phyloP scores from a whole-genome alignment of 2,797 vertebrate species.

The Furcifer pardalis region DNA sequence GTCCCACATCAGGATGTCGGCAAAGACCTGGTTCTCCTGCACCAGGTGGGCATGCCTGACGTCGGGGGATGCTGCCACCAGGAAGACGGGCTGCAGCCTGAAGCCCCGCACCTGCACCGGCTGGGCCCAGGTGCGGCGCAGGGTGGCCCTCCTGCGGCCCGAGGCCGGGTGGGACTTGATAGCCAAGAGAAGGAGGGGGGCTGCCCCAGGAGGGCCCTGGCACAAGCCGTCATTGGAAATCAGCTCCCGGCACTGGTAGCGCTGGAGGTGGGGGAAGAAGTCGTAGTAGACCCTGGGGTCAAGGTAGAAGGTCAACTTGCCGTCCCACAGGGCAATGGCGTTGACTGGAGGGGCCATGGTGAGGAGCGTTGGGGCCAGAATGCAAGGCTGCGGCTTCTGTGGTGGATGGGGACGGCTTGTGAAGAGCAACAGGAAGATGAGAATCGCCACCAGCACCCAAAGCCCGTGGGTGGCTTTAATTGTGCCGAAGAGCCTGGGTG shows the following conservation, averaged over 20 bases:
- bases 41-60: background rate
- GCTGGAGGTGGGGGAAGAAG: constrained; percentile 57
- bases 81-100: background rate
- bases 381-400: background rate
- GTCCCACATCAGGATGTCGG: constrained; percentile 19
- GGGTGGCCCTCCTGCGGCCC: background rate
- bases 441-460: accelerated
- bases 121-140: constrained; percentile 32
- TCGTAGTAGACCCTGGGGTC: background rate
- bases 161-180: constrained; percentile 33
- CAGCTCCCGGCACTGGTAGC: constrained; percentile 48
- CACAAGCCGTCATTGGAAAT: constrained; percentile 32
- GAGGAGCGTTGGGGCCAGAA: background rate
- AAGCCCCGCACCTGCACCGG: background rate
- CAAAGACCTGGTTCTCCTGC: accelerated
- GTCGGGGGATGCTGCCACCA: accelerated
- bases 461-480: background rate
- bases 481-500: background rate
- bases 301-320: background rate
- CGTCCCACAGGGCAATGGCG: background rate
- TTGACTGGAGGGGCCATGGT: accelerated
- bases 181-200: constrained; percentile 45
- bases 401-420: background rate
- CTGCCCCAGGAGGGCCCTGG: constrained; percentile 48
- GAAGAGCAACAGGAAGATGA: accelerated